Evolutionary conservation across 2,797 vertebrate genomes (phyloP).

Genomic region (Sebastes oblongus): DNA sequence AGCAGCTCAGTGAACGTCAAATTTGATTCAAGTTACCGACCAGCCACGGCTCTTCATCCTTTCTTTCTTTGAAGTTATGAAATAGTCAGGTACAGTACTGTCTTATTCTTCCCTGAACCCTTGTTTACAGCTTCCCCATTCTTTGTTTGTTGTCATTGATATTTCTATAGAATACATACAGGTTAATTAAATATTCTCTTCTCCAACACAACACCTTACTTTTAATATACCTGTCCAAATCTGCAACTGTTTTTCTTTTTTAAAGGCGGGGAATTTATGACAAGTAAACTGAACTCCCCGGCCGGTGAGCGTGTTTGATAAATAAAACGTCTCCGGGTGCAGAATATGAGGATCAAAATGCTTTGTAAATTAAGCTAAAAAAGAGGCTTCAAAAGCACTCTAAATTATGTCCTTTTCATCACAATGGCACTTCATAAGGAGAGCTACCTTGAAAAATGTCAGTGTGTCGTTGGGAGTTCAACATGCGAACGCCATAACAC

Average conservation of each 20-base stretch:
- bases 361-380: background rate
- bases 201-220: background rate
- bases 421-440: background rate
- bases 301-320: background rate
- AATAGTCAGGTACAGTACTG: background rate
- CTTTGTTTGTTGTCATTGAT: background rate
- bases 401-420: background rate
- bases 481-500: background rate
- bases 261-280: background rate
- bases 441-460: background rate
- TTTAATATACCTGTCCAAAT: slow-evolving; percentile 3
- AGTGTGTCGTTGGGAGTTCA: background rate
- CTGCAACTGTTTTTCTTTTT: background rate
- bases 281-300: background rate
- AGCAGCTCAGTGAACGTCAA: background rate
- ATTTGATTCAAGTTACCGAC: background rate
- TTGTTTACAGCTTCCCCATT: background rate
- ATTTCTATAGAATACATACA: background rate
- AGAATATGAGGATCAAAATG: background rate
- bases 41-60: background rate
- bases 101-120: background rate
- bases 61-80: background rate
- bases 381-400: slow-evolving; percentile 5
- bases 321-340: background rate
- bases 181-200: slow-evolving; percentile 13